A percentile compares a stretch with the other conserved stretches of the same genome.
Conservation (phyloP, 2,888 invertebrate species). For the Campoletis raptor region DNA sequence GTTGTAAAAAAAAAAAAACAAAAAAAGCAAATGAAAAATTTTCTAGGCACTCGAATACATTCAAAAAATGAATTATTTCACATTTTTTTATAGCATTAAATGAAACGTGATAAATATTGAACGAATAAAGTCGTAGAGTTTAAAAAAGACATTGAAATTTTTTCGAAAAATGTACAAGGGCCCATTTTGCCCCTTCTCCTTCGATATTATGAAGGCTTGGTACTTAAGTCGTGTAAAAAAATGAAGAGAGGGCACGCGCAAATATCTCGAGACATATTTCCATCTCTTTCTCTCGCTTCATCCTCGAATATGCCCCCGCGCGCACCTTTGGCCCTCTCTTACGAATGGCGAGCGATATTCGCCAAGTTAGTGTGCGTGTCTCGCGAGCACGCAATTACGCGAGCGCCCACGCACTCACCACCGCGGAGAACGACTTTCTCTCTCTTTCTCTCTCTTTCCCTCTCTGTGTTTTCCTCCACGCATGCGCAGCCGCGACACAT, state of each 20-base stretch:
- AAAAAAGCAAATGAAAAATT: not conserved
- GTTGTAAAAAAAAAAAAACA: too few relatives aligned
- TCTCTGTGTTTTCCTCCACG: constrained; percentile 9
- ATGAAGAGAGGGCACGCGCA: constrained; percentile 4
- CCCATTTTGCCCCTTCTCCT: not conserved
- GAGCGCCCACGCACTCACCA: constrained; percentile 55
- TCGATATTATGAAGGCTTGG: not conserved
- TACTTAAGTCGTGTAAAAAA: not conserved
- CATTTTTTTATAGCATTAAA: not conserved
- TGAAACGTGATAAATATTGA: not conserved
- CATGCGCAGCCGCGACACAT: constrained; percentile 32
- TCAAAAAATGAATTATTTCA: not conserved
- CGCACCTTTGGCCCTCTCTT: constrained; percentile 36
- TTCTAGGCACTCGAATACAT: not conserved
- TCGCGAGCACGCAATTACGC: constrained; percentile 66
- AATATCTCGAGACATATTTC: not conserved
- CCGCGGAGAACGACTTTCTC: constrained; percentile 27
- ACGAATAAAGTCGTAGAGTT: not conserved
- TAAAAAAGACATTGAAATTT: not conserved
- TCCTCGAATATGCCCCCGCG: not conserved
- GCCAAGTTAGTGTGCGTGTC: constrained; percentile 39
- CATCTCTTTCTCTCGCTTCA: not conserved
- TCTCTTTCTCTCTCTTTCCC: not conserved
- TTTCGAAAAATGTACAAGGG: not conserved
- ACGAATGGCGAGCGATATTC: constrained; percentile 15